Conservation (phyloP, 2,113 vertebrate genomes). For the Oriolus oriolus region DNA sequence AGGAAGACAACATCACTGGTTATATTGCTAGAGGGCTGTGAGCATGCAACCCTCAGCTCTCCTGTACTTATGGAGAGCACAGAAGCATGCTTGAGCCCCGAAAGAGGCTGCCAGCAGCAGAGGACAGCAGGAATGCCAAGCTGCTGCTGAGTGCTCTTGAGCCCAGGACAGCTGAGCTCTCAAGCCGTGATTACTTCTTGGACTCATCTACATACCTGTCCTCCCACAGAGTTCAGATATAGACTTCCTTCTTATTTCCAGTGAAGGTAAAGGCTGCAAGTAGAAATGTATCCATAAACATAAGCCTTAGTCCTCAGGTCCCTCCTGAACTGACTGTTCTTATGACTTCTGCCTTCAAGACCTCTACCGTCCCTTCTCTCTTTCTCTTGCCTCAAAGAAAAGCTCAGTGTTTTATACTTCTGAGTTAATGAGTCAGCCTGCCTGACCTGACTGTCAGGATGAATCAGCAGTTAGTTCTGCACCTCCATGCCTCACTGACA, state of each 20-base stretch:
- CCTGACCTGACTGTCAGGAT: slow-evolving; percentile 10
- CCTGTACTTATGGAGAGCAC: neutral
- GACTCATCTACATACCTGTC: neutral
- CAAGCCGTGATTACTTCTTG: neutral
- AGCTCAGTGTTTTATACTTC: neutral
- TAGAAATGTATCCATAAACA: neutral
- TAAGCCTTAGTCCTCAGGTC: neutral
- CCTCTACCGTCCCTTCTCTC: neutral
- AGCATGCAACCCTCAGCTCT: neutral
- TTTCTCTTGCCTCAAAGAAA: neutral
- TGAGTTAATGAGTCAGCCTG: neutral
- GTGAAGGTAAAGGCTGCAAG: neutral
- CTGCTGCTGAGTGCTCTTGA: neutral
- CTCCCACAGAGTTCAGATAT: neutral
- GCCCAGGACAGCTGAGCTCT: neutral
- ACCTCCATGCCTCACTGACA: neutral
- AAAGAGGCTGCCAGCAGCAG: neutral
- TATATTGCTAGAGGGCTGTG: neutral
- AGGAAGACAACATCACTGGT: neutral
- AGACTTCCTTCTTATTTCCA: neutral
- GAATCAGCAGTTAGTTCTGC: neutral
- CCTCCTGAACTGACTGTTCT: neutral
- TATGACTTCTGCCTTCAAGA: neutral
- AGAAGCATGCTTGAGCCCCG: neutral
- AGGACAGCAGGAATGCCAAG: neutral